Evolutionary conservation across 2,888 invertebrate genomes (phyloP), one percentile per base, ranked within the genome.

Genomic region (Cephus sareptanus): DNA sequence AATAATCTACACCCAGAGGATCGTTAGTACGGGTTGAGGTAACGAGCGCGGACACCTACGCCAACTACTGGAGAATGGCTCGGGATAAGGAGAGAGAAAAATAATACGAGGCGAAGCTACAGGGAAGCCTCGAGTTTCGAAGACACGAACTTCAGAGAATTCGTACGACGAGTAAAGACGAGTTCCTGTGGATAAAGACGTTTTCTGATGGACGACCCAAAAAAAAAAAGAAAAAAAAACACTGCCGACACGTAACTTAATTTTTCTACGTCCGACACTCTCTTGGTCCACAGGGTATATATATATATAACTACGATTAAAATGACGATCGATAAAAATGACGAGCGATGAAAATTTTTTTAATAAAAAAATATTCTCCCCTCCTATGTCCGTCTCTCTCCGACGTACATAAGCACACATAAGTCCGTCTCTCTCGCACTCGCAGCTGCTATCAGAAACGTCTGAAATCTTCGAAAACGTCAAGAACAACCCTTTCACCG

Each of bases 81-180:
- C 13, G 9, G 15, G 33, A 74, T 15, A 35, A 73, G 75, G 73
- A 79, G 77, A 80, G 75, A 77, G 79, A 76, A 75, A 79, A 76
- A 73, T 68, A 71, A 76, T 77, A 79, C 75, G 76, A 34, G 76
- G 79, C 78, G 79, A 80, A 81, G 79, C 81, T 23, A 56, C 23
- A 9, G 56, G 15, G 56, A 23, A 56, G 9, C 23, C 56, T 56
- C 23, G 56, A 56, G 9, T 23, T 23, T 56, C 6, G 23, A 56
- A 23, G 23, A 23, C 9, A 9, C 40, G 23, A 56, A 56, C 1
- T 56, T 23, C 0, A 3, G 31, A 71, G 71, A 71, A 31, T 30
- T 13, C 3, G 3, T 71, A 34, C 6, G 71, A 12, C 31, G 71
- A 12, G 12, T 12, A 4, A 31, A 12, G 12, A 71, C 71, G 31